phyloP scores from a whole-genome alignment of 1,140 invertebrate species.

The Dryas iulia region DNA sequence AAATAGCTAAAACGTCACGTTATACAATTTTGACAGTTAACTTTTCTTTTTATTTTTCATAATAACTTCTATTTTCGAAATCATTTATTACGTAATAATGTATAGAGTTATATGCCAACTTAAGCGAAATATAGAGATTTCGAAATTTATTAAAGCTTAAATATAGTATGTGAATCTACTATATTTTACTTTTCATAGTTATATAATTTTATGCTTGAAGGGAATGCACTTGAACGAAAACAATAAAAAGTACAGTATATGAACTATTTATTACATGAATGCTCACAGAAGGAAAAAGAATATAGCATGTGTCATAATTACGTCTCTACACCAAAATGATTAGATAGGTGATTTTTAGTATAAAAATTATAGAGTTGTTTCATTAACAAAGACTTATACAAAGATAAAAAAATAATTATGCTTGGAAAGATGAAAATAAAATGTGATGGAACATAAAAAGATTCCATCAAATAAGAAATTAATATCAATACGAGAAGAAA shows the following conservation, averaged over 20 bases:
- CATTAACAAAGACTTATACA: neutral
- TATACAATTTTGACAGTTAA: conserved; percentile 68
- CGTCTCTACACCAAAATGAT: neutral
- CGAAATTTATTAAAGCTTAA: neutral
- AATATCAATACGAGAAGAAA: conserved; percentile 64
- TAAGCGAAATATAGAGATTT: neutral
- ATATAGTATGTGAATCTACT: neutral
- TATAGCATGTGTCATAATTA: conserved; percentile 7
- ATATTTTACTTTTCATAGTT: neutral
- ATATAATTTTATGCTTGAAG: neutral
- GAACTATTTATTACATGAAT: neutral
- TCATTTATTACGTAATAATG: conserved; percentile 3
- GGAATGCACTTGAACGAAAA: neutral
- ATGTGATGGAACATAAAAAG: conserved; percentile 75
- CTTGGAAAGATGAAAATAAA: conserved; percentile 62
- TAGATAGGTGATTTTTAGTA: neutral
- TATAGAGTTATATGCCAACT: conserved; percentile 20
- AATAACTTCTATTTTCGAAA: conserved; percentile 65
- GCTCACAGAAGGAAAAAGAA: conserved; percentile 12
- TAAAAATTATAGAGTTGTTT: conserved; percentile 20
- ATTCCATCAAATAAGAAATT: conserved; percentile 61
- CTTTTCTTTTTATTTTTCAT: conserved; percentile 53
- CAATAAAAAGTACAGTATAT: neutral
- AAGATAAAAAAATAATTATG: conserved; percentile 50
- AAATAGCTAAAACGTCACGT: conserved; percentile 65